Conservation (phyloP, 2,113 vertebrate species). For the Hystrix brachyura region DNA sequence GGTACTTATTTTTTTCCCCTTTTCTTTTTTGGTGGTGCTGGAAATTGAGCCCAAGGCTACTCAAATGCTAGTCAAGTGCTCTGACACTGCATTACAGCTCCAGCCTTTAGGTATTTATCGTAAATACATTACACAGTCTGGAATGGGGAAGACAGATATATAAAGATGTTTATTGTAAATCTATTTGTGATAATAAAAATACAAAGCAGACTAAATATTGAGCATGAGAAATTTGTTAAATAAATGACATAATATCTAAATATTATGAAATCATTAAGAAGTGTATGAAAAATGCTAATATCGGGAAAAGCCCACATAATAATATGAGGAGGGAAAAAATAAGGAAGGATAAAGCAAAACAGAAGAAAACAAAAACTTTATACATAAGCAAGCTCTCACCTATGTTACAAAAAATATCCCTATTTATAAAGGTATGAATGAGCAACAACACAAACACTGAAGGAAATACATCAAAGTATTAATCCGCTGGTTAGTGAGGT, state of each 20-base stretch:
- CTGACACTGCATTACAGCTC: neutral
- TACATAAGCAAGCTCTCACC: neutral
- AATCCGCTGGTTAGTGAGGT: neutral
- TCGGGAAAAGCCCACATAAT: slow-evolving; percentile 5
- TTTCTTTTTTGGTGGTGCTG: neutral
- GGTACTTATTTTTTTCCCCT: neutral
- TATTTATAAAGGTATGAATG: slow-evolving; percentile 20
- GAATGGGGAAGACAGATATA: neutral
- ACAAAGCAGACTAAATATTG: neutral
- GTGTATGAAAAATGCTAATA: slow-evolving; percentile 21
- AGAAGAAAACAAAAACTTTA: neutral
- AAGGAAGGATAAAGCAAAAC: neutral
- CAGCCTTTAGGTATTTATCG: neutral
- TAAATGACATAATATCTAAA: slow-evolving; percentile 23
- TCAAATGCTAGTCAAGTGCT: neutral
- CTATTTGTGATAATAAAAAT: slow-evolving; percentile 49
- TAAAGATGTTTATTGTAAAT: slow-evolving; percentile 3
- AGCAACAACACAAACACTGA: neutral
- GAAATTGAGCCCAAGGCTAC: neutral
- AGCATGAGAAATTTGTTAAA: slow-evolving; percentile 32
- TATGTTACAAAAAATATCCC: neutral
- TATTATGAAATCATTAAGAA: neutral
- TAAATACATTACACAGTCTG: slow-evolving; percentile 38
- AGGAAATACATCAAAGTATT: slow-evolving; percentile 32
- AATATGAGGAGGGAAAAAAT: neutral